Base-by-base conservation (phyloP, 1,140 invertebrate species). In the Brachionus plicatilis region DNA sequence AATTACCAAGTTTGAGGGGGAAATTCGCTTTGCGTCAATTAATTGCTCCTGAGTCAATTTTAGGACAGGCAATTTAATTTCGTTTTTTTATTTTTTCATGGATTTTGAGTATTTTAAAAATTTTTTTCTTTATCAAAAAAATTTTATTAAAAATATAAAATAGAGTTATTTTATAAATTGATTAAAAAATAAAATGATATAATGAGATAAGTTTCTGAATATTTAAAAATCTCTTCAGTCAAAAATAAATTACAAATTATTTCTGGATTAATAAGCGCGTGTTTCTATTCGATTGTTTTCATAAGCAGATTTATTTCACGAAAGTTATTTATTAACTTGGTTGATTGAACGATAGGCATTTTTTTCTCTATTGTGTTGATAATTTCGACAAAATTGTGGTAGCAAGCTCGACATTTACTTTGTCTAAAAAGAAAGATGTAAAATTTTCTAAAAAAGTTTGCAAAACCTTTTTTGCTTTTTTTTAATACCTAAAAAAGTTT, bases 221-320 rank as follows among this genome's bases (percentile, higher is more conserved):
- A 29, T 33, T 68, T 33, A n/a, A 37, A 29, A 68, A 68, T 68
- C 33, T 68, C 66, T 60, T 60, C 12, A 9, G 53, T 20, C 20
- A 20, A 68, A 24, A 68, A 72, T 72, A 72, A 72, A 72, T 41
- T 41, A 72, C 33, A 72, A 37, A 24, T 72, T 43, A 17, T 72
- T 72, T 72, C 68, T 72, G 68, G 37, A 72, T 17, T 20, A 20
- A 20, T 60, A 9, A 60, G 12, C 45, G 11, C 45, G 2, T 47
- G 5, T 33, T 33, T 76, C 56, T 47, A 82, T 82, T 82, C 79
- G 33, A 82, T 82, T 45, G 79, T 82, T 65, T 82, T 82, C 79
- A 82, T 82, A 20, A 82, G 29, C n/a, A 82, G 37, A 17, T 68
- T 82, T n/a, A 82, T 82, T 65, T 82, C 79, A 12, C 79, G 50